Conservation (phyloP, 2,888 invertebrate species). For the Cacoxenus indagator region DNA sequence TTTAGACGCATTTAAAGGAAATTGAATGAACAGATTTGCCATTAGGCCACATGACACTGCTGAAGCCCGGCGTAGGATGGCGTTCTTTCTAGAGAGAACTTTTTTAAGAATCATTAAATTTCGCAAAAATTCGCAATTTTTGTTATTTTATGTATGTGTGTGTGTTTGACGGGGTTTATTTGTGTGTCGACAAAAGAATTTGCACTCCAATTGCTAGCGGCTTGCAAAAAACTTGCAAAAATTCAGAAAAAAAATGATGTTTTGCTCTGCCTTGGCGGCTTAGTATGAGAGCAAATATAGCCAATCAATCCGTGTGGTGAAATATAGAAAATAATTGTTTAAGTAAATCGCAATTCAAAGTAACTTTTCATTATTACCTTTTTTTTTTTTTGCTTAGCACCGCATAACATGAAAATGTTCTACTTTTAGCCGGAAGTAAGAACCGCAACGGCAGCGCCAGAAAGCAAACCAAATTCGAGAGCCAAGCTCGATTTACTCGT, state of each 20-base stretch:
- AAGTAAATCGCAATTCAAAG: neutral
- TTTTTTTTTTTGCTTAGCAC: neutral
- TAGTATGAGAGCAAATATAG: neutral
- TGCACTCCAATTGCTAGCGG: neutral
- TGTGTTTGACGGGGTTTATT: neutral
- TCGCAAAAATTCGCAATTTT: conserved; percentile 23
- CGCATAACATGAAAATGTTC: conserved; percentile 25
- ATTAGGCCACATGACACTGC: neutral
- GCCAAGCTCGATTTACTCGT: neutral
- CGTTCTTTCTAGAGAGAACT: neutral
- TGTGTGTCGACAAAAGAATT: conserved; percentile 12
- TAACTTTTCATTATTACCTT: no score
- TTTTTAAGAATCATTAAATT: neutral
- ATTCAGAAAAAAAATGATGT: neutral
- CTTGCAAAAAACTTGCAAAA: no score
- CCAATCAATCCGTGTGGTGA: neutral
- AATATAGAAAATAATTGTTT: neutral
- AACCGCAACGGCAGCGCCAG: neutral
- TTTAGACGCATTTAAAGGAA: conserved; percentile 8
- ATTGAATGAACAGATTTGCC: conserved; percentile 10
- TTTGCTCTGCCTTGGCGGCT: neutral
- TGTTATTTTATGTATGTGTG: neutral
- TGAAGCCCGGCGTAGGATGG: neutral
- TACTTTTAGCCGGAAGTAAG: conserved; percentile 20
- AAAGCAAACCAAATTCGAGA: neutral